A percentile compares a stretch with the other conserved stretches of the same genome.
Evolutionary conservation across 2,888 invertebrate genomes (phyloP).

Genomic region (Trichopria drosophilae): DNA sequence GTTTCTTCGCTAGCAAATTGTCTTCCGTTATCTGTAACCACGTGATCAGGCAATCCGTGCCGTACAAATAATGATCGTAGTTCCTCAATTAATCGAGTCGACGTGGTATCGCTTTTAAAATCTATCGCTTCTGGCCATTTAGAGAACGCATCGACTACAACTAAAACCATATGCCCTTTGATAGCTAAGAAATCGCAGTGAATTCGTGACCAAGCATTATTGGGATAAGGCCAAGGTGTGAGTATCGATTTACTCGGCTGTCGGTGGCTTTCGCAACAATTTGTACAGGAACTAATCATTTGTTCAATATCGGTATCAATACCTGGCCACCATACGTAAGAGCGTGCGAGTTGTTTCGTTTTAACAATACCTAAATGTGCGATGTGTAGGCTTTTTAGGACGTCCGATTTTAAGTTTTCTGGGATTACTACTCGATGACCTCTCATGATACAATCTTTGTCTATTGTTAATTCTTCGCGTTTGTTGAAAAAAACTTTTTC

Average conservation of each 20-base stretch:
- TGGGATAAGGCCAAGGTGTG: slow-evolving; percentile 24
- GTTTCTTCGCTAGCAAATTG: slow-evolving; percentile 21
- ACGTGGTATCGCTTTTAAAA: slow-evolving; percentile 12
- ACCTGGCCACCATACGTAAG: too few relatives aligned
- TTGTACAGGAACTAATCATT: too few relatives aligned
- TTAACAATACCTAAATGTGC: too few relatives aligned
- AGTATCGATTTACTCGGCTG: slow-evolving; percentile 12
- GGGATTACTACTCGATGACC: too few relatives aligned
- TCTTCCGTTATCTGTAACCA: slow-evolving; percentile 32
- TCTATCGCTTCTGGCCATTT: slow-evolving; percentile 18
- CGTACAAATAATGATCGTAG: slow-evolving; percentile 23
- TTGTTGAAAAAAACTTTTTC: too few relatives aligned
- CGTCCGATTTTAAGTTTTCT: too few relatives aligned
- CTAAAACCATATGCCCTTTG: slow-evolving; percentile 17
- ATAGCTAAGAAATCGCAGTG: slow-evolving; percentile 19
- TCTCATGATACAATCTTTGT: too few relatives aligned
- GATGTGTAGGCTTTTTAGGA: too few relatives aligned
- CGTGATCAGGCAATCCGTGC: slow-evolving; percentile 27
- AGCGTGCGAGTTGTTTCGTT: too few relatives aligned
- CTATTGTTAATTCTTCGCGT: too few relatives aligned
- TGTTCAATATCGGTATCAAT: too few relatives aligned
- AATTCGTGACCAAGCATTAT: slow-evolving; percentile 15
- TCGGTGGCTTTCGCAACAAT: too few relatives aligned
- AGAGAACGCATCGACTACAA: slow-evolving; percentile 16
- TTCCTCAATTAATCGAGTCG: slow-evolving; percentile 4